Evolutionary conservation across 2,797 vertebrate species (phyloP), one percentile per base, ranked within the genome.

Genomic region (Sebastes diaconus): DNA sequence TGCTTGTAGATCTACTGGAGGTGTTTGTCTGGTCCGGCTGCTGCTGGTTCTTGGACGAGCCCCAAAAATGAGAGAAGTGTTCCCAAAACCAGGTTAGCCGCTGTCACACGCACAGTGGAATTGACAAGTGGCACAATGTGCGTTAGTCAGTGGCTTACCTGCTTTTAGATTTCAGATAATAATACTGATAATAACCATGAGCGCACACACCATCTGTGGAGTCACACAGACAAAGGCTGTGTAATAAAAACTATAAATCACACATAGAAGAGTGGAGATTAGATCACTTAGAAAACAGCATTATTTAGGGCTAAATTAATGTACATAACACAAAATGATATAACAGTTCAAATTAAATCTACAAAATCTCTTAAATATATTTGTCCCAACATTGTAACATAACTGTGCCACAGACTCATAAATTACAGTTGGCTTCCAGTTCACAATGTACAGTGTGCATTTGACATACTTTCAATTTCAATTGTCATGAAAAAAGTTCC

Each of bases 101-200:
- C 98, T 99, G 98, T 99, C 98, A 99, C 98, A 99, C 98, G 98
- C 98, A 99, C 98, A 99, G 98, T 99, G 98, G 97, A 95, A 95
- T 90, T 95, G 84, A 86, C 81, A 96, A 96, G 88, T 96, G 94
- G 95, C 98, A 95, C 98, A 99, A 98, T 99, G 98, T 99, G 98
- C 98, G 96, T 98, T 99, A 98, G 98, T 98, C 98, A 99, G 98
- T 97, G 98, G 98, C 98, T 99, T 95, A 98, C 98, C 98, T 98
- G 97, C 96, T 96, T 96, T 98, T 96, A 97, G 98, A 98, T 90
- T 61, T 87, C 78, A 87, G 30, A 55, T 34, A 77, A 64, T 36
- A 63, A 63, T 7, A 55, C 22, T 39, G 75, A 46, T 52, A 83
- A 0, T n/a, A 52, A n/a, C 9, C 68, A 36, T 14, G 9, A 75